Percentiles rank a stretch among this genome's conserved stretches.
phyloP scores from a whole-genome alignment of 2,888 invertebrate genomes.

The Stenotaenia linearis region DNA sequence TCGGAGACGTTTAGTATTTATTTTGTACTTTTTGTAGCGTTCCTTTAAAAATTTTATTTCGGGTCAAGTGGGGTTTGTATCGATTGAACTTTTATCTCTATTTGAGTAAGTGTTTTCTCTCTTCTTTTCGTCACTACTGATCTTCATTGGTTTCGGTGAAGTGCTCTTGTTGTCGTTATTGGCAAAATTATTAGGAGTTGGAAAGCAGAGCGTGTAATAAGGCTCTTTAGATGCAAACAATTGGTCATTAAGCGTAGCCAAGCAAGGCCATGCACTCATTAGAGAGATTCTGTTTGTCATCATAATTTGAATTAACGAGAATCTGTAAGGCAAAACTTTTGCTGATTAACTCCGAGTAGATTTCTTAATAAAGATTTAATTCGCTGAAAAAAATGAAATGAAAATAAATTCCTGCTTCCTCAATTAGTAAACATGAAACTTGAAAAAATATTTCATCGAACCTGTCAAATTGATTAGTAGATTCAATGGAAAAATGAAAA shows the following conservation, averaged over 20 bases:
- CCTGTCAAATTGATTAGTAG: conserved; percentile 10
- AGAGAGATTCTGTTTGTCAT: conserved; percentile 24
- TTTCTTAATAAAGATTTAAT: conserved; percentile 19
- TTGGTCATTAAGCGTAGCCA: conserved; percentile 26
- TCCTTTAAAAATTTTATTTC: neutral
- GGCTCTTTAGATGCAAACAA: conserved; percentile 26
- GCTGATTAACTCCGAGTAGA: conserved; percentile 1
- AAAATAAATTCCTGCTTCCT: neutral
- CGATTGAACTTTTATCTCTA: conserved; percentile 4
- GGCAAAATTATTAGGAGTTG: conserved; percentile 26
- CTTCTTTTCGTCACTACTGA: neutral
- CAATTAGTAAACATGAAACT: neutral
- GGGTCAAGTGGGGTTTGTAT: neutral
- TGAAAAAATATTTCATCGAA: neutral
- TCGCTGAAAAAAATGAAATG: neutral
- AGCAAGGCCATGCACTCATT: conserved; percentile 26
- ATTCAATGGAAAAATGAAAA: neutral
- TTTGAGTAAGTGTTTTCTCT: conserved; percentile 10
- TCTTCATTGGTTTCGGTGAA: conserved; percentile 10
- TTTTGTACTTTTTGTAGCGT: too few species aligned
- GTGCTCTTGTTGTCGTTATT: conserved; percentile 21
- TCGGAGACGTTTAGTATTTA: too few species aligned
- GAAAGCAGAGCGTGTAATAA: conserved; percentile 21
- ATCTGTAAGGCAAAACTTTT: conserved; percentile 15
- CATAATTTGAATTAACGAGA: conserved; percentile 23